These are phyloP conservation scores for Mesocentrotus franciscanus DNA, from an alignment of 53 echinoderm and acorn worm species.

Conservation along the genomic window DNA sequence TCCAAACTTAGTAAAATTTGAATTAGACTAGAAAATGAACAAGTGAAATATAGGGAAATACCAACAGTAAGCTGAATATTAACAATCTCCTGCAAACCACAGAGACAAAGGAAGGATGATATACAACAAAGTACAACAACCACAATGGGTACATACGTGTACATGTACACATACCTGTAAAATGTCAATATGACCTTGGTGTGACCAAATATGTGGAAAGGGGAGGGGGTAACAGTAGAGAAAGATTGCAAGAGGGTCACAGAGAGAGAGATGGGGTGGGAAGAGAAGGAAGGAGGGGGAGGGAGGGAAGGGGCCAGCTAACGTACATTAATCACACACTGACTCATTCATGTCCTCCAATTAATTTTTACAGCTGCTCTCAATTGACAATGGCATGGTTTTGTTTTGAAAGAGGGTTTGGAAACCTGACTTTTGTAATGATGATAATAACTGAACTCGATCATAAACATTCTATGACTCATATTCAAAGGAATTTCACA, in stretches of 20 bases:
- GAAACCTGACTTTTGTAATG: not conserved
- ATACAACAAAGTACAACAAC: not conserved
- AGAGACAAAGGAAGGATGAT: not conserved
- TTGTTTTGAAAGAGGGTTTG: not conserved
- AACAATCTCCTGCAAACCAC: not conserved
- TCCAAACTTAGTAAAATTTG: not conserved
- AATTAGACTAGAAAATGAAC: not conserved
- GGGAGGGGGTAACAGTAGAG: not conserved
- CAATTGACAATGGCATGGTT: not conserved
- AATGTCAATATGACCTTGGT: too few species aligned
- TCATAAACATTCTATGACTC: conserved; percentile 16
- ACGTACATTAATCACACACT: not conserved
- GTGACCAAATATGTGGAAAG: not conserved
- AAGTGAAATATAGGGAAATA: too few species aligned
- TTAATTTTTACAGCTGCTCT: not conserved
- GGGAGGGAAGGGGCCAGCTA: not conserved
- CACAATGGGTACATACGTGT: not conserved
- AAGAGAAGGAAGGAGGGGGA: not conserved
- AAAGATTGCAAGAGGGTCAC: not conserved
- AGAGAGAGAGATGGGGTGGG: not conserved
- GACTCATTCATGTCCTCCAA: not conserved
- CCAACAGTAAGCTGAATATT: not conserved
- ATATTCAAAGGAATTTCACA: conserved; percentile 1
- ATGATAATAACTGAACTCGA: not conserved
- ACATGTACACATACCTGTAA: not conserved